phyloP scores from a whole-genome alignment of 2,113 vertebrate genomes.

The Vidua macroura region DNA sequence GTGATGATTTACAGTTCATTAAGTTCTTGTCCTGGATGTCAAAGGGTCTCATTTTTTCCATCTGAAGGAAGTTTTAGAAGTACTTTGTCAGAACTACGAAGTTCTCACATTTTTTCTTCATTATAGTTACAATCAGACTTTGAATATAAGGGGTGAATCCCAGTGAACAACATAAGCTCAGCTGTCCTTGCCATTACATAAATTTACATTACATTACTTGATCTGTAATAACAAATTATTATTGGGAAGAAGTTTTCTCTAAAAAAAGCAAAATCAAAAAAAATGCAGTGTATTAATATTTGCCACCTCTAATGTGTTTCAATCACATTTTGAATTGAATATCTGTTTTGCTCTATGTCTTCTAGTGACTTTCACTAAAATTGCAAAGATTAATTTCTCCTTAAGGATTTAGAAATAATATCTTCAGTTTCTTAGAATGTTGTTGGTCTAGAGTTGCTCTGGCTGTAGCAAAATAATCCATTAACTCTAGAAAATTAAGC shows the following conservation, averaged over 20 bases:
- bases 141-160: neutral
- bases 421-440: neutral
- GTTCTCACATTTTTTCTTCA: conserved; percentile 44
- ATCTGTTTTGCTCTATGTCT: neutral
- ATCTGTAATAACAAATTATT: neutral
- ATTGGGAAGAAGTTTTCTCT: neutral
- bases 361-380: neutral
- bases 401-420: neutral
- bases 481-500: neutral
- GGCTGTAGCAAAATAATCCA: neutral
- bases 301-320: neutral
- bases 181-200: neutral
- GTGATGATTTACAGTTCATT: conserved; percentile 70
- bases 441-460: neutral
- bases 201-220: neutral
- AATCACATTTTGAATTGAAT: neutral
- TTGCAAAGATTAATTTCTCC: neutral
- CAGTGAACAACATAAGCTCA: neutral
- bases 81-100: conserved; percentile 3
- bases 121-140: conserved; percentile 20
- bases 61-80: conserved; percentile 16
- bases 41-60: conserved; percentile 30
- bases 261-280: neutral
- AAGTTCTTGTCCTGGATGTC: conserved; percentile 52
- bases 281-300: neutral